phyloP scores from a whole-genome alignment of 2,888 invertebrate genomes.

The Allophyes oxyacanthae region DNA sequence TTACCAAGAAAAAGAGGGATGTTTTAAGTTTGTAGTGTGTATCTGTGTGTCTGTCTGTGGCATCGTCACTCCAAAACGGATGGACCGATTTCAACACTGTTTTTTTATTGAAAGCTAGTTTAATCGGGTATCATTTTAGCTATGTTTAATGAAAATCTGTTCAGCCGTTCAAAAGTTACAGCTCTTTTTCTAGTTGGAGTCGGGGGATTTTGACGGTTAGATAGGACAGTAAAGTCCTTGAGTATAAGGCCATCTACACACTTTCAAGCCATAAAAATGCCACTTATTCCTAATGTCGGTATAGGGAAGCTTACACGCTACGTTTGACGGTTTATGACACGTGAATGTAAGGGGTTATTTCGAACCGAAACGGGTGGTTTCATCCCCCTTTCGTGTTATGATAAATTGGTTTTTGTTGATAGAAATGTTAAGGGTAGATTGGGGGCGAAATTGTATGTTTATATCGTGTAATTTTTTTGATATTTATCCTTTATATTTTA shows the following conservation, averaged over 20 bases:
- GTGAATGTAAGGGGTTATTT: constrained; percentile 59
- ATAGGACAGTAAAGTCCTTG: background rate
- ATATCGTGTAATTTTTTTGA: constrained; percentile 25
- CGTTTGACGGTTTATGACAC: constrained; percentile 63
- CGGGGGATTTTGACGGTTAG: too few species aligned
- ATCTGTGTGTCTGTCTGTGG: too few species aligned
- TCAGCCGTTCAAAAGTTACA: too few species aligned
- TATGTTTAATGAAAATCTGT: too few species aligned
- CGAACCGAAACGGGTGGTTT: constrained; percentile 39
- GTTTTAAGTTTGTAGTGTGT: too few species aligned
- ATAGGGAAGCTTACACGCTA: constrained; percentile 55
- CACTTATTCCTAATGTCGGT: constrained; percentile 41
- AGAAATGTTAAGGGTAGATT: constrained; percentile 46
- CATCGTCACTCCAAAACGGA: too few species aligned
- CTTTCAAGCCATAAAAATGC: constrained; percentile 29
- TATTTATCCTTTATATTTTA: constrained; percentile 26
- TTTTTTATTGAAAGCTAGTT: too few species aligned
- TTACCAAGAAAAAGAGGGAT: too few species aligned
- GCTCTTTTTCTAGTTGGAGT: too few species aligned
- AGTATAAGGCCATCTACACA: constrained; percentile 13
- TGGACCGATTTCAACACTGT: too few species aligned
- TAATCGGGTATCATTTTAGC: too few species aligned
- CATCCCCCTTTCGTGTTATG: constrained; percentile 44
- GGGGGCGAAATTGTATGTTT: constrained; percentile 27
- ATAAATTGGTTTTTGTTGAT: constrained; percentile 57